Evolutionary conservation across 2,113 vertebrate species (phyloP).

Genomic region (Otis tarda): DNA sequence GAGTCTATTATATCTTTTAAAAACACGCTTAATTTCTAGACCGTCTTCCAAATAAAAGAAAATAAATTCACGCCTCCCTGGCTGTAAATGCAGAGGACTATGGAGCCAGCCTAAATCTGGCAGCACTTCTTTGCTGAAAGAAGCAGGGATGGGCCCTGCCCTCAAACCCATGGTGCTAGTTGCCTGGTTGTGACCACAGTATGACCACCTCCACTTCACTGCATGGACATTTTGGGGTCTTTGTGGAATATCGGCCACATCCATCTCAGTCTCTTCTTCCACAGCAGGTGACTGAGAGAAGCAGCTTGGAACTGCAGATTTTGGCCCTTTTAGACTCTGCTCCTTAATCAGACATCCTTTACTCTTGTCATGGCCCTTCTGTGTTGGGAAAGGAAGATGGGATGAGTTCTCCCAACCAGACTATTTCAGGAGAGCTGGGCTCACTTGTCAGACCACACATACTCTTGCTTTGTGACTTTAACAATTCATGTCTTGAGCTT

Average conservation of each 20-base stretch:
- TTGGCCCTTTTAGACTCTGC: background rate
- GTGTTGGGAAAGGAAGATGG: background rate
- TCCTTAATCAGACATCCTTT: background rate
- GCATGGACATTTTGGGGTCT: background rate
- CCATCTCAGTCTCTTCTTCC: background rate
- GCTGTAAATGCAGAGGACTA: background rate
- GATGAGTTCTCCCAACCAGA: background rate
- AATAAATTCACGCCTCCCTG: background rate
- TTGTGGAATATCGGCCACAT: background rate
- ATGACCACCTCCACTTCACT: background rate
- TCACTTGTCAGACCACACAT: background rate
- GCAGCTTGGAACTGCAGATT: background rate
- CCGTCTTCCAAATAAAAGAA: constrained; percentile 1
- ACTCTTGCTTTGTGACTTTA: background rate
- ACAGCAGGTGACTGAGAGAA: background rate
- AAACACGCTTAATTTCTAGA: constrained; percentile 3
- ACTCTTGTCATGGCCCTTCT: background rate
- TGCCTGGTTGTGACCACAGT: background rate
- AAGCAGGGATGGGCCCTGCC: background rate
- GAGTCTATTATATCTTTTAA: background rate
- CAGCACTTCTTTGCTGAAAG: background rate
- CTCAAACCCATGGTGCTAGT: background rate
- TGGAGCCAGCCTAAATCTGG: background rate
- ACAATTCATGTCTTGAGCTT: background rate
- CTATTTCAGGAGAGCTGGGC: background rate